Evolutionary conservation across 2,113 vertebrate genomes (phyloP), one percentile per base, ranked within the genome.

Genomic region (Todiramphus chloris): DNA sequence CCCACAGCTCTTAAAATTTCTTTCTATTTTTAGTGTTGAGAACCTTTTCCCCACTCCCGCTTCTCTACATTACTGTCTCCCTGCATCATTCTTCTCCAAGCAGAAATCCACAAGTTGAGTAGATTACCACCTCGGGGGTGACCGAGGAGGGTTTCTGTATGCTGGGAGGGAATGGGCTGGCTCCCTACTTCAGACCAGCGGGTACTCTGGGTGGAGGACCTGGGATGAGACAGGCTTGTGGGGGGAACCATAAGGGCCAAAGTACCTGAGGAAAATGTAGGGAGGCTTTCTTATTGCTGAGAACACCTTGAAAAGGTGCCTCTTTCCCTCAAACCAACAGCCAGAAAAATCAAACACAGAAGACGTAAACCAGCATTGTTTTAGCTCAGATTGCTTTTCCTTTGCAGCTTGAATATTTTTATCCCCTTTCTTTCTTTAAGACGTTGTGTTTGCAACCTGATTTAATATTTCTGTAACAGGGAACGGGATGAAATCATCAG

Each of bases 181-280:
- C 68, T 79, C n/a, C 80, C 14, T 11, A 3, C 8, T 30, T 75
- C 28, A 35, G 53, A 33, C 44, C 19, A 8, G 21, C 0, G 0
- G 6, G 16, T 70, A 9, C 62, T 48, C 28, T 1, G 1, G 16
- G 11, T 41, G 14, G 35, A 73, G 58, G 55, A 46, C 9, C 27
- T 50, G 31, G 43, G 75, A 43, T 2, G 3, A 31, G 82, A 20
- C 24, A 28, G 18, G 9, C 28, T 33, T 10, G 58, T 13, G 16
- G 44, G 18, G 10, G 3, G 9, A 73, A 23, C 14, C 16, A 1
- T 69, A 30, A 66, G 15, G 44, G 19, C 31, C 41, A 55, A 90
- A 48, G 21, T 33, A 56, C 25, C 41, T 39, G 28, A 64, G 27
- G 48, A 78, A 63, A 43, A 62, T 13, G 5, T 30, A 67, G 27